Evolutionary conservation across 2,888 invertebrate genomes (phyloP), one percentile per base, ranked within the genome.

Genomic region (Microctonus brassicae): DNA sequence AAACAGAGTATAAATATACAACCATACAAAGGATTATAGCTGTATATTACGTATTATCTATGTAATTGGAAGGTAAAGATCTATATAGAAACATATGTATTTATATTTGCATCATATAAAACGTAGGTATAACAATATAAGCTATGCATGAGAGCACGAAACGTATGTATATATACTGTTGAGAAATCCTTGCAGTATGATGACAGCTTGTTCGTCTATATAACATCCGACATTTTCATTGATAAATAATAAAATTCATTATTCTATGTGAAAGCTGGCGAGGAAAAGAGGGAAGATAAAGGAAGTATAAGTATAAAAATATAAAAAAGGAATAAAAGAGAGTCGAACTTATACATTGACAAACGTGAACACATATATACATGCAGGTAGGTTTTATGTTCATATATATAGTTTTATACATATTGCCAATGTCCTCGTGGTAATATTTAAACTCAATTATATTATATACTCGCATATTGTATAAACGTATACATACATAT

Each of bases 371-470:
- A 17, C 33, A n/a, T n/a, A n/a, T n/a, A 34, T 20, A 17, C 17
- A 53, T 29, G 17, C 9, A n/a, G 17, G 17, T 58, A 17, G 29
- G 3, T 17, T 11, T 1, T 5, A 29, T 26, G 7, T 58, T 6
- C 33, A n/a, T 2, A 7, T 33, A 29, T 10, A 29, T 22, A 58
- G 2, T 6, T 53, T 20, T 53, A 53, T n/a, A 29, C 34, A 39
- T 62, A 62, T 69, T 36, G 69, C 17, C 61, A 52, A 63, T 69
- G 61, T 62, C 55, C 39, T 39, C 22, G 20, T 36, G 53, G 62
- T 69, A 36, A 26, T 61, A 69, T 62, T 69, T 39, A 55, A 69
- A 63, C 62, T 62, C 62, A n/a, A 69, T 69, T 69, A 69, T 55
- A 69, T 55, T 55, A 62, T 69, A 26, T 55, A 29, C 17, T 62